These are phyloP conservation scores for Protophormia terraenovae DNA, from an alignment of 2,888 invertebrate species.

Conservation along the genomic window DNA sequence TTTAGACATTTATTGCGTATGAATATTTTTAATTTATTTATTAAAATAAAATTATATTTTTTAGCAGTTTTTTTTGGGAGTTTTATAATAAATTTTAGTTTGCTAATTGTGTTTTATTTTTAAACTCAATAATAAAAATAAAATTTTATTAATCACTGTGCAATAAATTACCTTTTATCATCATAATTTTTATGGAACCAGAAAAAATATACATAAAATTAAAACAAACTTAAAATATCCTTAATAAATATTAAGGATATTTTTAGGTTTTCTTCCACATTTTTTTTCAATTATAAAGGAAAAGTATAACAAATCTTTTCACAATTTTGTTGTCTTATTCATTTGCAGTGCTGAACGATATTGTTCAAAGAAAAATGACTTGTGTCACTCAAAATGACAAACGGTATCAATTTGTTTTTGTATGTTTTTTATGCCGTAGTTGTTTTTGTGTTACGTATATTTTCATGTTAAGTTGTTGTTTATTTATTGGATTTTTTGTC, in stretches of 20 bases:
- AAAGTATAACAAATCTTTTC: neutral
- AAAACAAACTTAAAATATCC: neutral
- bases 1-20: no score
- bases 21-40: no score
- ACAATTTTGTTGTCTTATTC: neutral
- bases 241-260: no score
- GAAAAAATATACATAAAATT: no score
- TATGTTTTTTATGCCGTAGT: neutral
- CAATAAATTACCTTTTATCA: neutral
- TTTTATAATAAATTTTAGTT: no score
- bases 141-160: neutral
- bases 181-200: neutral
- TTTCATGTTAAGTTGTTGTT: slow-evolving; percentile 17
- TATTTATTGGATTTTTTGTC: slow-evolving; percentile 25
- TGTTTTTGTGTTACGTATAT: neutral
- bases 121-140: neutral
- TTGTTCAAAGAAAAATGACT: slow-evolving; percentile 32
- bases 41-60: no score
- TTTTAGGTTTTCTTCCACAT: neutral
- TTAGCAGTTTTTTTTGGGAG: no score
- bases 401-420: slow-evolving; percentile 31
- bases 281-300: neutral
- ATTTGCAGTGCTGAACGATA: no score
- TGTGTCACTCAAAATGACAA: slow-evolving; percentile 49
- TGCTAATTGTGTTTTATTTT: neutral